Conservation (phyloP, 2,797 vertebrate species). For the Poecilia velifera region DNA sequence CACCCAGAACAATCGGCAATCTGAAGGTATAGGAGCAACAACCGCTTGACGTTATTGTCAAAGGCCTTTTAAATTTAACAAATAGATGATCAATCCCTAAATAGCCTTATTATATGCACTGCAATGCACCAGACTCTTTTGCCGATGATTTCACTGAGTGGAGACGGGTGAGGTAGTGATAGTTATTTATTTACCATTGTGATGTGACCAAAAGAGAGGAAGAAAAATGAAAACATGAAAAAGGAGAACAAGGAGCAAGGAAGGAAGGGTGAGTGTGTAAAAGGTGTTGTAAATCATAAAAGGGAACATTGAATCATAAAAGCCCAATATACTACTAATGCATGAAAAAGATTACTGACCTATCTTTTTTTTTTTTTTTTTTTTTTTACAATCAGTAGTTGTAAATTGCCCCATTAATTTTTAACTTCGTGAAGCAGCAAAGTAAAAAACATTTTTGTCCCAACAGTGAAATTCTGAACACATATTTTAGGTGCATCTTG, state of each 20-base stretch:
- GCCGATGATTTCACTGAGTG: constrained; percentile 44
- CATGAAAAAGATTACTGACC: neutral
- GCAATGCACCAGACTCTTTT: constrained; percentile 42
- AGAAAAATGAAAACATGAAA: constrained; percentile 26
- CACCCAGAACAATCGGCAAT: constrained; percentile 25
- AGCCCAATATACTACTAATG: neutral
- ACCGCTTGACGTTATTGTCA: constrained; percentile 43
- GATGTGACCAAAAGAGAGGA: constrained; percentile 27
- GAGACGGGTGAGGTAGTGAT: constrained; percentile 48
- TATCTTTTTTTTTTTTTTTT: neutral
- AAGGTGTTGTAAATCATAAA: constrained; percentile 26
- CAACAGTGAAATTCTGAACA: neutral
- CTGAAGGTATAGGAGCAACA: constrained; percentile 40
- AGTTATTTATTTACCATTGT: constrained; percentile 53
- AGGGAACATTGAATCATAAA: constrained; percentile 13
- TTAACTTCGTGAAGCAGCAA: neutral
- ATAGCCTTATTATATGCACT: constrained; percentile 68
- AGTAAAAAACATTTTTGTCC: neutral
- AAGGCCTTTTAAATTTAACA: constrained; percentile 45
- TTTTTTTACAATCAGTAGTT: neutral
- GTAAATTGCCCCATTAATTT: neutral
- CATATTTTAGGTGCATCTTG: neutral
- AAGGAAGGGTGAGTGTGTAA: constrained; percentile 8
- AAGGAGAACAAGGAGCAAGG: constrained; percentile 14
- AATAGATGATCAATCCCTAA: constrained; percentile 64